phyloP scores from a whole-genome alignment of 2,888 invertebrate genomes.

The Leptinotarsa haldemani region DNA sequence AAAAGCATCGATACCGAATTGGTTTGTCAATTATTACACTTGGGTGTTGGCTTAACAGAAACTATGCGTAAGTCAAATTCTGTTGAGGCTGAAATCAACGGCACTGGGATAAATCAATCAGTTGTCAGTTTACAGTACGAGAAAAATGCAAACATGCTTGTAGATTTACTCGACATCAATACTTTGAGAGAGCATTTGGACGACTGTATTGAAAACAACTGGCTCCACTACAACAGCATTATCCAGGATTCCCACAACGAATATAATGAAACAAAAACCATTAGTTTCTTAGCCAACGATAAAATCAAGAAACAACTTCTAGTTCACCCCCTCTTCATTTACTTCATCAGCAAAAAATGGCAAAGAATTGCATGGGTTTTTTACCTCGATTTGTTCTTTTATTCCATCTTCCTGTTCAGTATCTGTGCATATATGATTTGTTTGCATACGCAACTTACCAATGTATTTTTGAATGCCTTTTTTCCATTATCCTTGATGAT shows the following conservation, averaged over 20 bases:
- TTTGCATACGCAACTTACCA: slow-evolving; percentile 31
- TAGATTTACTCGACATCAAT: slow-evolving; percentile 43
- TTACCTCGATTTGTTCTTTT: slow-evolving; percentile 44
- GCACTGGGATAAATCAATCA: background rate
- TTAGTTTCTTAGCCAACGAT: slow-evolving; percentile 41
- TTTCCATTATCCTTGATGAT: slow-evolving; percentile 40
- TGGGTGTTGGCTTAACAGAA: slow-evolving; percentile 48
- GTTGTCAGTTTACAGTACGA: background rate
- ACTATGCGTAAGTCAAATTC: background rate
- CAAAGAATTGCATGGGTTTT: slow-evolving; percentile 43
- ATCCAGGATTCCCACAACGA: slow-evolving; percentile 39
- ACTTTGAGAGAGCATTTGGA: slow-evolving; percentile 49
- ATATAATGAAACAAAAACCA: slow-evolving; percentile 47
- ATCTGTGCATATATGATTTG: slow-evolving; percentile 47
- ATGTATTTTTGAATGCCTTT: slow-evolving; percentile 20
- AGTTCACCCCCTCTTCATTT: slow-evolving; percentile 46
- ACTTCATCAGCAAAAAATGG: slow-evolving; percentile 49
- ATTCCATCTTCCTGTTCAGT: slow-evolving; percentile 41
- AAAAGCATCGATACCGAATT: slow-evolving; percentile 42
- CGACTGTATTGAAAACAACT: slow-evolving; percentile 46
- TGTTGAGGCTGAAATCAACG: slow-evolving; percentile 16
- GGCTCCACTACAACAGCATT: slow-evolving; percentile 47
- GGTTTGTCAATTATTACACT: slow-evolving; percentile 47
- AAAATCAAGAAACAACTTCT: slow-evolving; percentile 43
- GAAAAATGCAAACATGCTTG: slow-evolving; percentile 22